Evolutionary conservation across 1,140 invertebrate species (phyloP), one percentile per base, ranked within the genome.

Genomic region (Plutomurus gul): DNA sequence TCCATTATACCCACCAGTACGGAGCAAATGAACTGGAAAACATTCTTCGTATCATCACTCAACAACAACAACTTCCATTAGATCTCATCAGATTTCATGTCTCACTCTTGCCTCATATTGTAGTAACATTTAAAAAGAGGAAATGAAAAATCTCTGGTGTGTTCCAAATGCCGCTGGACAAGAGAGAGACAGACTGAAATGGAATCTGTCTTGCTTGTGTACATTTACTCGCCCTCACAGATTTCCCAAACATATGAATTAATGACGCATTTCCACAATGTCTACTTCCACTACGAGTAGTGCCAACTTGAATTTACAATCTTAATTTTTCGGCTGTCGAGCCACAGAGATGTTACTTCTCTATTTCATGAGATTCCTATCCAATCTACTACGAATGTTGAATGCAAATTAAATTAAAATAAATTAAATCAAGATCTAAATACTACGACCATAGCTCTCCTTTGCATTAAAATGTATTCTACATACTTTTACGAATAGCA

Each of bases 251-350:
- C n/a, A n/a, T 65, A 33, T 36, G 3, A 33, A 36, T 30, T 33
- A 60, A 30, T 60, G 51, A 33, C 51, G 51, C 10, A 25, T 65
- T 36, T 65, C 16, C 27, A n/a, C n/a, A n/a, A n/a, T n/a, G n/a
- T n/a, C n/a, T n/a, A n/a, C n/a, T n/a, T n/a, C n/a, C n/a, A n/a
- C n/a, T n/a, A n/a, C n/a, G n/a, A n/a, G n/a, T n/a, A 36, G 13
- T 65, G 56, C 56, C 56, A 65, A 30, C 56, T 65, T 65, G 27
- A 65, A 33, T 33, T 65, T 65, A 65, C 25, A 65, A 65, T 65
- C 56, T 65, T 65, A 65, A 65, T 65, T n/a, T 16, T 8, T 25
- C 1, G 51, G 20, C 43, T 27, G 22, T 56, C 27, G 13, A 65
- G 56, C 39, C 39, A 43, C n/a, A 33, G 25, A 65, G 27, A 65